phyloP scores from a whole-genome alignment of 2,888 invertebrate species.

The Sussaba pulchella region DNA sequence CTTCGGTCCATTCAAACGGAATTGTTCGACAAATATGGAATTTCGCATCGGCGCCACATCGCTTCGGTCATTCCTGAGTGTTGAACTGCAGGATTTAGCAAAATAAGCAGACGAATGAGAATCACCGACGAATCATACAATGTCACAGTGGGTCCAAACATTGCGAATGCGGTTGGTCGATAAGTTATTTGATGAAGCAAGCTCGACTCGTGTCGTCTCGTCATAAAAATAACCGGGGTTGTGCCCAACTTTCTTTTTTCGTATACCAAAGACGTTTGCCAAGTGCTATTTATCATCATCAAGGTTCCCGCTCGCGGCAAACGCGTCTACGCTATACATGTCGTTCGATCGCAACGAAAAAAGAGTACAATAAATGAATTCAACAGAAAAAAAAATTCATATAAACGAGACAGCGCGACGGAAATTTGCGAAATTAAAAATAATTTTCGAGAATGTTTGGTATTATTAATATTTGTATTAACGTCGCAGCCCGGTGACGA shows the following conservation, averaged over 20 bases:
- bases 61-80: no score
- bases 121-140: no score
- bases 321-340: slow-evolving; percentile 16
- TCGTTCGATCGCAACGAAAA: slow-evolving; percentile 19
- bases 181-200: slow-evolving; percentile 1
- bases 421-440: not conserved
- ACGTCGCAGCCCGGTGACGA: not conserved
- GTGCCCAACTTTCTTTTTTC: slow-evolving; percentile 39
- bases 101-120: no score
- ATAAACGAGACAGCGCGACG: slow-evolving; percentile 14
- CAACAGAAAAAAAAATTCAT: not conserved
- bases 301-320: slow-evolving; percentile 44
- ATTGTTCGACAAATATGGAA: no score
- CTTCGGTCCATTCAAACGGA: no score
- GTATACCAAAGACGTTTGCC: slow-evolving; percentile 27
- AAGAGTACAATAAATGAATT: no score
- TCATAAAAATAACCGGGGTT: slow-evolving; percentile 36
- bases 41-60: no score
- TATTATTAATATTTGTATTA: slow-evolving; percentile 23
- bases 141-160: no score
- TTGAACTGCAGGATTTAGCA: no score
- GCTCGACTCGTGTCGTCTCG: slow-evolving; percentile 22
- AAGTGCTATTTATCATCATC: slow-evolving; percentile 51
- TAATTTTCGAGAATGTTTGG: slow-evolving; percentile 1
- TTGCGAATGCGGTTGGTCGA: not conserved